Conservation (phyloP, 2,113 vertebrate species). For the Loxodonta africana region DNA sequence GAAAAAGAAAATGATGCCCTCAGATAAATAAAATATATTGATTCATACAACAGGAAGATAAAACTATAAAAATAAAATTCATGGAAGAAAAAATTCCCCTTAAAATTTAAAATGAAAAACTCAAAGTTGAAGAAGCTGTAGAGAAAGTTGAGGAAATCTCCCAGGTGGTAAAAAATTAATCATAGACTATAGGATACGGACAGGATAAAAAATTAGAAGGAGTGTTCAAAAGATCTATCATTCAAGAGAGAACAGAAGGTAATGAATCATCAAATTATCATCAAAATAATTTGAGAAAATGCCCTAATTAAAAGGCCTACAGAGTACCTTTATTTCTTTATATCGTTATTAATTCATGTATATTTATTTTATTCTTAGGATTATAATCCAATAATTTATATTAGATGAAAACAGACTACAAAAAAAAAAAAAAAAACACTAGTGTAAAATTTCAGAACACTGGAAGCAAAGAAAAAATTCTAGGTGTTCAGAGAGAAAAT, state of each 20-base stretch:
- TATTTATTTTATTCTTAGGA: not conserved
- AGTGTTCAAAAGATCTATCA: not conserved
- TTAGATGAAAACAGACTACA: not conserved
- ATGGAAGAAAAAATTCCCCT: not conserved
- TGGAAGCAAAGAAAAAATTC: not conserved
- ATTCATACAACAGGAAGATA: not conserved
- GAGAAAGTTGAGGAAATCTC: not conserved
- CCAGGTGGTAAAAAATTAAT: not conserved
- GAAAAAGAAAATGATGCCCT: not conserved
- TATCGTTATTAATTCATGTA: not conserved
- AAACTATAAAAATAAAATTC: not conserved
- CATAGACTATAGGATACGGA: not conserved
- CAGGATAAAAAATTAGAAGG: not conserved
- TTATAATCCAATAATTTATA: not conserved
- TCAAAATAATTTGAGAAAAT: slow-evolving; percentile 16
- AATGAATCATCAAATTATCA: not conserved
- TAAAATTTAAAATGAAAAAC: slow-evolving; percentile 2
- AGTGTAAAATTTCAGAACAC: too few relatives aligned
- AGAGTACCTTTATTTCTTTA: not conserved
- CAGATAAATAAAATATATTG: not conserved
- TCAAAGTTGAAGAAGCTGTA: not conserved
- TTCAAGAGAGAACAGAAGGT: not conserved
- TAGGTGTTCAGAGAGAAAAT: not conserved
- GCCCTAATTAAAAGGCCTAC: not conserved
- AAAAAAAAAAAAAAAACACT: not conserved